A percentile compares a stretch with the other conserved stretches of the same genome.
phyloP scores from a whole-genome alignment of 2,113 vertebrate species.

The Oceanodroma tethys region DNA sequence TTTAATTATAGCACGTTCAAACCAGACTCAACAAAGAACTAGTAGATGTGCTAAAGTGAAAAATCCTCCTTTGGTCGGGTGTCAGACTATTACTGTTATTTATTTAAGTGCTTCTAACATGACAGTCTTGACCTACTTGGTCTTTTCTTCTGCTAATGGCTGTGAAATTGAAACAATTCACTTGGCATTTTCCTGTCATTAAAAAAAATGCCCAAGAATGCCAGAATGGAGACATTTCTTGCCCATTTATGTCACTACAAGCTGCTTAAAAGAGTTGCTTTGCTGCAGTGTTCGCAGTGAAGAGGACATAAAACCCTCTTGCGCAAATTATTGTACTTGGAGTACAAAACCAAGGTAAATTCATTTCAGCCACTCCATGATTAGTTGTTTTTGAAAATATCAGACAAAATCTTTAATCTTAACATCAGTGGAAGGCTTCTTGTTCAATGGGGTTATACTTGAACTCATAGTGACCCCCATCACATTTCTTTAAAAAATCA shows the following conservation, averaged over 20 bases:
- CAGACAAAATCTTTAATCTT: neutral
- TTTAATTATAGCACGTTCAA: constrained; percentile 32
- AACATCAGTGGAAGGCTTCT: neutral
- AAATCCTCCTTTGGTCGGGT: neutral
- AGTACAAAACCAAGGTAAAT: constrained; percentile 10
- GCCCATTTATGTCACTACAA: constrained; percentile 3
- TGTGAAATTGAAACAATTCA: constrained; percentile 53
- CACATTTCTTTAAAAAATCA: neutral
- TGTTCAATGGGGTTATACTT: neutral
- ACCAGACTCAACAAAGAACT: neutral
- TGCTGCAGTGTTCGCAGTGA: neutral
- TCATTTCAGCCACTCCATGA: neutral
- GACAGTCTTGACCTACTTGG: constrained; percentile 11
- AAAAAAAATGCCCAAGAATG: constrained; percentile 12
- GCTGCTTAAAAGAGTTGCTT: constrained; percentile 9
- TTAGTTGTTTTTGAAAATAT: neutral
- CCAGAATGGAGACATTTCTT: constrained; percentile 8
- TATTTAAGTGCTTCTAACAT: constrained; percentile 48
- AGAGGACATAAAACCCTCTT: neutral
- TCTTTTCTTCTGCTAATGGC: constrained; percentile 44
- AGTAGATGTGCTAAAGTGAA: neutral
- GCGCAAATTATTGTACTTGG: neutral
- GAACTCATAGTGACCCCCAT: neutral
- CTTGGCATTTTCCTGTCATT: constrained; percentile 25
- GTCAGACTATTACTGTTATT: constrained; percentile 45